A percentile compares a stretch with the other conserved stretches of the same genome.
phyloP scores from a whole-genome alignment of 1,140 invertebrate species.

The Ooceraea biroi region DNA sequence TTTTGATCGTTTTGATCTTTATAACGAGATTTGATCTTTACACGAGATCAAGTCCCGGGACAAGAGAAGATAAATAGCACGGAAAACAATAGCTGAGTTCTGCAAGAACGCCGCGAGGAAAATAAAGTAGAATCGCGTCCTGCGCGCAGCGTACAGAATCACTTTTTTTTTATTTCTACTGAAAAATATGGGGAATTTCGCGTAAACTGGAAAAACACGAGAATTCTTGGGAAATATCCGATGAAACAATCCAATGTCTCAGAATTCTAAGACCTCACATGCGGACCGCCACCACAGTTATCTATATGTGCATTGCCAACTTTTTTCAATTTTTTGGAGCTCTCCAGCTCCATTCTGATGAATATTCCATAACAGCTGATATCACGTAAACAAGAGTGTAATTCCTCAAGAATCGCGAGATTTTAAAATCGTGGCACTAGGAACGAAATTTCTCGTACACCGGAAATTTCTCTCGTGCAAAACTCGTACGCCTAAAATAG shows the following conservation, averaged over 20 bases:
- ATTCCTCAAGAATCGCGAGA: not conserved
- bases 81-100: conserved; percentile 27
- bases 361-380: conserved; percentile 6
- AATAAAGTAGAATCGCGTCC: conserved; percentile 34
- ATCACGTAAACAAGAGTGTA: not conserved
- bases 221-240: not conserved
- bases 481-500: not conserved
- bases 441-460: not conserved
- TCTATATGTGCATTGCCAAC: not conserved
- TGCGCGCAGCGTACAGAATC: not conserved
- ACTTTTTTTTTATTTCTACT: not conserved
- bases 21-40: conserved; percentile 41
- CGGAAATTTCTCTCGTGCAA: not conserved
- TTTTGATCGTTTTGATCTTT: conserved; percentile 21
- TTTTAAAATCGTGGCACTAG: not conserved
- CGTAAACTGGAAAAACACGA: not conserved
- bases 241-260: not conserved
- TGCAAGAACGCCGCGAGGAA: not conserved
- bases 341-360: not conserved
- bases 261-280: not conserved
- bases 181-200: conserved; percentile 19
- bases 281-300: too few relatives aligned
- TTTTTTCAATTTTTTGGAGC: not conserved
- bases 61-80: conserved; percentile 52
- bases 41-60: conserved; percentile 28